Conservation (phyloP, 2,113 vertebrate genomes). For the Myotis brandtii region DNA sequence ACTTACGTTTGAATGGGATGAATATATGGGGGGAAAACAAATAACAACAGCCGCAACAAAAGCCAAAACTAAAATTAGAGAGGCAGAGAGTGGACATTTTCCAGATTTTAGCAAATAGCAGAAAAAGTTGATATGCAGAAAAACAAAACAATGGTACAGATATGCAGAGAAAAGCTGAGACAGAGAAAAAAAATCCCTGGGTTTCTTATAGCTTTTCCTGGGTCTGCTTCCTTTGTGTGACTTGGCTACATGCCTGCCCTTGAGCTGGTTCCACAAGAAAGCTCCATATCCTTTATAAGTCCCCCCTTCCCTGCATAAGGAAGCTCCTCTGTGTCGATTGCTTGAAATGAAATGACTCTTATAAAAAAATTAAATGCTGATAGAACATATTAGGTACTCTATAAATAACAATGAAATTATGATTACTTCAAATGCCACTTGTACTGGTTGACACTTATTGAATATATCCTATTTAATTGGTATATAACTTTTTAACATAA, state of each 20-base stretch:
- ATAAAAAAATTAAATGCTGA: background rate
- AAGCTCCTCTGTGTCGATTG: background rate
- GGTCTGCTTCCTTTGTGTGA: background rate
- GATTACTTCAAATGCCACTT: conserved; percentile 41
- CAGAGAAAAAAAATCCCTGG: background rate
- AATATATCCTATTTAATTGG: background rate
- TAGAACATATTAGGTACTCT: background rate
- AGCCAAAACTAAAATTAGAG: conserved; percentile 27
- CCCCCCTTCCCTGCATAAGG: background rate
- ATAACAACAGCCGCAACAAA: background rate
- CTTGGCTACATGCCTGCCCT: conserved; percentile 29
- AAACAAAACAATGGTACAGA: background rate
- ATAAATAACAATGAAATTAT: conserved; percentile 9
- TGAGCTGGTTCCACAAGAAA: background rate
- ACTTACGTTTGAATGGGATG: background rate
- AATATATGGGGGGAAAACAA: background rate
- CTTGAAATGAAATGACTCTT: background rate
- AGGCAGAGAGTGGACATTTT: background rate
- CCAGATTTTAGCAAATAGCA: background rate
- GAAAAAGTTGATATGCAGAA: background rate
- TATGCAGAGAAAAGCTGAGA: background rate
- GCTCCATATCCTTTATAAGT: background rate
- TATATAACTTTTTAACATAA: background rate
- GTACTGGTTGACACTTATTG: background rate
- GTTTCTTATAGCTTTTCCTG: background rate